phyloP scores from a whole-genome alignment of 1,140 invertebrate genomes.

The Battus philenor region DNA sequence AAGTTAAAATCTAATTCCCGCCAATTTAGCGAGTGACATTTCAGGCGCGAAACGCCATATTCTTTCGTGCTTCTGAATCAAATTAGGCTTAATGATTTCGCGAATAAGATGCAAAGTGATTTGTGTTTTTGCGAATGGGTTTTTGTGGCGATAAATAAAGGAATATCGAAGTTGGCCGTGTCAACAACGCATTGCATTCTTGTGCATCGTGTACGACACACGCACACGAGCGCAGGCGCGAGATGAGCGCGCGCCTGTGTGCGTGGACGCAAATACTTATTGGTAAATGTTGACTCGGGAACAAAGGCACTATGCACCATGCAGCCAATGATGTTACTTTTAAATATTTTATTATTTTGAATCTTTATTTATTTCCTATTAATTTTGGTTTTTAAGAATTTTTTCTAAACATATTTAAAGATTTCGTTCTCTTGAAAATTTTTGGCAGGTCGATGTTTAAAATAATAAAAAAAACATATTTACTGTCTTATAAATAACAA shows the following conservation, averaged over 20 bases:
- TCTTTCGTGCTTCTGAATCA: slow-evolving; percentile 7
- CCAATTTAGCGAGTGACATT: slow-evolving; percentile 2
- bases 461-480: too few species aligned
- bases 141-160: slow-evolving; percentile 75
- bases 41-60: too few species aligned
- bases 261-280: slow-evolving; percentile 71
- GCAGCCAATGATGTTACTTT: too few species aligned
- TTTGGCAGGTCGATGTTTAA: too few species aligned
- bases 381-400: too few species aligned
- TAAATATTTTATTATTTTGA: too few species aligned
- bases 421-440: too few species aligned
- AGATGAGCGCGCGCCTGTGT: slow-evolving; percentile 23
- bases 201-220: slow-evolving; percentile 59
- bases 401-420: too few species aligned
- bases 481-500: too few species aligned
- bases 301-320: slow-evolving; percentile 33
- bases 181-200: slow-evolving; percentile 75
- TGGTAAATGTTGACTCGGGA: slow-evolving; percentile 65
- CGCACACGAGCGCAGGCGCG: slow-evolving; percentile 25
- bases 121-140: slow-evolving; percentile 35
- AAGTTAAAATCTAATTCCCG: slow-evolving; percentile 11
- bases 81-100: slow-evolving; percentile 28
- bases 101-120: slow-evolving; percentile 26
- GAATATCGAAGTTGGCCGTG: slow-evolving; percentile 74
- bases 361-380: too few species aligned